Evolutionary conservation across 1,140 invertebrate species (phyloP).

Genomic region (Bombus consobrinus): DNA sequence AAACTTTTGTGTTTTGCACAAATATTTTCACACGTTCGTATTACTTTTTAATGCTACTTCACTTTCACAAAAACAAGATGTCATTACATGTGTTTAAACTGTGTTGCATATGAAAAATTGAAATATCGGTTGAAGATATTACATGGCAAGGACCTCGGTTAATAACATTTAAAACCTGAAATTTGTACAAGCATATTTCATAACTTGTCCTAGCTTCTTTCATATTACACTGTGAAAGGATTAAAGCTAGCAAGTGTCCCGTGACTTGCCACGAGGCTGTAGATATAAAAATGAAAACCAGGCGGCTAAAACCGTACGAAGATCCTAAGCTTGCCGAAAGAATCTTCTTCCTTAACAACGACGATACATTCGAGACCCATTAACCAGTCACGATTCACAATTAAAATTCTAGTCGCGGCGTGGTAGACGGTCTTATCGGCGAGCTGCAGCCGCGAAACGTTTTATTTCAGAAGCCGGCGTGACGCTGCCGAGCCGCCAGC

Average conservation of each 20-base stretch:
- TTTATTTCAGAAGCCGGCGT: conserved; percentile 36
- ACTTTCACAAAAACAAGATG: too few relatives aligned
- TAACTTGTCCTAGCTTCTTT: background rate
- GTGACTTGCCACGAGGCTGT: too few relatives aligned
- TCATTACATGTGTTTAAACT: too few relatives aligned
- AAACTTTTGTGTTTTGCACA: too few relatives aligned
- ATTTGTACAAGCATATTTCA: background rate
- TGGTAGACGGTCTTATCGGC: conserved; percentile 22
- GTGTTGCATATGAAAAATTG: too few relatives aligned
- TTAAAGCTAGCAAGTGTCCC: background rate
- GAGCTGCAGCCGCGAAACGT: conserved; percentile 31
- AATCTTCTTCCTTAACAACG: background rate
- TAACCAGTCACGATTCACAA: conserved; percentile 12
- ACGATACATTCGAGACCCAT: conserved; percentile 7
- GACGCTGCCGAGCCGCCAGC: conserved; percentile 12
- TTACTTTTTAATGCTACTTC: too few relatives aligned
- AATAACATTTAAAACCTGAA: too few relatives aligned
- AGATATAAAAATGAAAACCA: background rate
- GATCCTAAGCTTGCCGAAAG: background rate
- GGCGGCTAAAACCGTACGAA: background rate
- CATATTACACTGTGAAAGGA: too few relatives aligned
- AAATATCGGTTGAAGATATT: too few relatives aligned
- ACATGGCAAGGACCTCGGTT: too few relatives aligned
- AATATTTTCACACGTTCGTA: too few relatives aligned
- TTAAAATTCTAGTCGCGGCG: conserved; percentile 38